A percentile compares a stretch with the other conserved stretches of the same genome.
These are phyloP conservation scores for Calameuta filiformis DNA, from an alignment of 2,888 invertebrate genomes.

Conservation along the genomic window DNA sequence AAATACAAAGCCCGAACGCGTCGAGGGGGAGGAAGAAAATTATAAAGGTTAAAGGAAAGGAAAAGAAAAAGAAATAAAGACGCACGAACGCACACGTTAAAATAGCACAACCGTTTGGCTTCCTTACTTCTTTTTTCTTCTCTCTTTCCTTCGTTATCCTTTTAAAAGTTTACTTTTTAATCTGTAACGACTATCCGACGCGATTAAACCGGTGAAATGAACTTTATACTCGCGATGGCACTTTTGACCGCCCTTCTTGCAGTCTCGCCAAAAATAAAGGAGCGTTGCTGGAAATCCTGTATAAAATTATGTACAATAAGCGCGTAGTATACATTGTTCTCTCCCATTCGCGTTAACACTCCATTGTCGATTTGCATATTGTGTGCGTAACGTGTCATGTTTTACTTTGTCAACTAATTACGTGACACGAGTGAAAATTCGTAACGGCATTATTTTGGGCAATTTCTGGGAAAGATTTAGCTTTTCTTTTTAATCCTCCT, in stretches of 20 bases:
- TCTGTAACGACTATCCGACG: background rate
- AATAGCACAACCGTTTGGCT: background rate
- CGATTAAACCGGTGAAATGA: background rate
- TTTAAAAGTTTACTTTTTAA: background rate
- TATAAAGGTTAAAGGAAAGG: background rate
- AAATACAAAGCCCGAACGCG: background rate
- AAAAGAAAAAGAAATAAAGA: background rate
- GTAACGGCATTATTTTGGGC: background rate
- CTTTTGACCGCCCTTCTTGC: background rate
- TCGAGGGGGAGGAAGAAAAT: background rate
- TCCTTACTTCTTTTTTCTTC: background rate
- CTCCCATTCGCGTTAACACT: background rate
- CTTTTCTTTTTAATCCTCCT: background rate
- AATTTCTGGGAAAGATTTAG: too few relatives aligned
- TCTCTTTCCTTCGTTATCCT: background rate
- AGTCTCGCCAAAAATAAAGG: background rate
- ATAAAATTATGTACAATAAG: conserved; percentile 50
- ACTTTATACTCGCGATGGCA: conserved; percentile 35
- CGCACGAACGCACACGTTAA: background rate
- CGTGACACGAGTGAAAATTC: background rate
- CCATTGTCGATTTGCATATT: background rate
- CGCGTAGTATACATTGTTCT: background rate
- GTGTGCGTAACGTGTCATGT: background rate
- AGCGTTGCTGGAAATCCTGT: conserved; percentile 39
- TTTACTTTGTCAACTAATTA: background rate